phyloP scores from a whole-genome alignment of 35 echinoderm and acorn worm genomes.

The Acanthaster planci region DNA sequence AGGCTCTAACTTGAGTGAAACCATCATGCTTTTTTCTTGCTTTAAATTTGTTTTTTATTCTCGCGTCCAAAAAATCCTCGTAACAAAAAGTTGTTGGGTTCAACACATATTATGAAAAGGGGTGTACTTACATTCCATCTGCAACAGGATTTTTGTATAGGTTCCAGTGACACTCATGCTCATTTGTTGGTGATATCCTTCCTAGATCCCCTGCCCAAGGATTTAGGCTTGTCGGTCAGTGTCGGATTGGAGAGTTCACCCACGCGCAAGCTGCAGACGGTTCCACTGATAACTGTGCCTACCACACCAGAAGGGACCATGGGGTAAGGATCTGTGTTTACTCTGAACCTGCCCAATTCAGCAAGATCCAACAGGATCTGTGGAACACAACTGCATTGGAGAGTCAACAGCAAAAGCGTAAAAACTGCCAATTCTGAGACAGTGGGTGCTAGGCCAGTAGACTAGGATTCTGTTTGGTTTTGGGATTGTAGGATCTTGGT shows the following conservation, averaged over 20 bases:
- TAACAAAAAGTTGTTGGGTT: too few relatives aligned
- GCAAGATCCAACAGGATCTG: too few relatives aligned
- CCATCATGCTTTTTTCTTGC: background rate
- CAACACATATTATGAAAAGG: background rate
- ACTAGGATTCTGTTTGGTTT: too few relatives aligned
- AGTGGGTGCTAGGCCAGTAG: too few relatives aligned
- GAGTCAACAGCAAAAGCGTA: too few relatives aligned
- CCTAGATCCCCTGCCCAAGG: slow-evolving; percentile 81
- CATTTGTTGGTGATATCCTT: background rate
- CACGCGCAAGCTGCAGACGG: slow-evolving; percentile 69
- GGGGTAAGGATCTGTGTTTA: slow-evolving; percentile 5
- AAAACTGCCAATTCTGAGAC: too few relatives aligned
- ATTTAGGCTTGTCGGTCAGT: slow-evolving; percentile 70
- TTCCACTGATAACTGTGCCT: slow-evolving; percentile 37
- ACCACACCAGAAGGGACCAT: slow-evolving; percentile 51
- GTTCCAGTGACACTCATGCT: too few relatives aligned
- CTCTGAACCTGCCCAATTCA: too few relatives aligned
- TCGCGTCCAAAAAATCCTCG: too few relatives aligned
- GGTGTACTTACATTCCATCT: background rate
- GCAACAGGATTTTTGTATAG: background rate
- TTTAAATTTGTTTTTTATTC: background rate
- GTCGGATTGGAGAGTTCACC: slow-evolving; percentile 63
- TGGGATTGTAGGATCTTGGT: too few relatives aligned
- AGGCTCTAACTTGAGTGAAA: background rate
- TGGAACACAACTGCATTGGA: too few relatives aligned